phyloP scores from a whole-genome alignment of 2,113 vertebrate species.

The Ptilonorhynchus violaceus region DNA sequence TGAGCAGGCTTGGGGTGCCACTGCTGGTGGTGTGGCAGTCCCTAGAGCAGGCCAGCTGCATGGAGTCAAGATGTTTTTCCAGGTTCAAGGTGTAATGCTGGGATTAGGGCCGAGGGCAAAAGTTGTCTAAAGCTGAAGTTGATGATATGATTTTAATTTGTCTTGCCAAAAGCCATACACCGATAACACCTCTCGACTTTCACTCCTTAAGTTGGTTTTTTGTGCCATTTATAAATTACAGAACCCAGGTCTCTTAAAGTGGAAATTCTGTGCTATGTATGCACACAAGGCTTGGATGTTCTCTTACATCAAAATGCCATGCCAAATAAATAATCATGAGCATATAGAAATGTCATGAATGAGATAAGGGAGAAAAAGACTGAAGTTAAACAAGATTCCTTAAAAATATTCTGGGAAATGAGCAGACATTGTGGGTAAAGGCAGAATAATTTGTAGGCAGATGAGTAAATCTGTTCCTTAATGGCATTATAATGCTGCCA shows the following conservation, averaged over 20 bases:
- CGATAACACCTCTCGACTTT: not conserved
- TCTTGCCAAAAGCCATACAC: not conserved
- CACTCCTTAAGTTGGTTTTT: not conserved
- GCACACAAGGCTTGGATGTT: not conserved
- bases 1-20: not conserved
- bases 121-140: not conserved
- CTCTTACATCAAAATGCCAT: not conserved
- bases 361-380: not conserved
- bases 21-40: not conserved
- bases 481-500: not conserved
- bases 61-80: not conserved
- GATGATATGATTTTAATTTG: not conserved
- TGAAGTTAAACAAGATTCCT: not conserved
- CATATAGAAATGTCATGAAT: not conserved
- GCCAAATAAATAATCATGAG: not conserved
- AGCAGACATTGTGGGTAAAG: not conserved
- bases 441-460: not conserved
- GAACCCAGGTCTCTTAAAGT: not conserved
- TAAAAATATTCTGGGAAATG: not conserved
- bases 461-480: not conserved
- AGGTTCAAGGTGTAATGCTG: not conserved
- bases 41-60: not conserved
- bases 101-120: accelerated
- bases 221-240: not conserved
- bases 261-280: not conserved